phyloP scores from a whole-genome alignment of 1,140 invertebrate genomes.

The Delia radicum region DNA sequence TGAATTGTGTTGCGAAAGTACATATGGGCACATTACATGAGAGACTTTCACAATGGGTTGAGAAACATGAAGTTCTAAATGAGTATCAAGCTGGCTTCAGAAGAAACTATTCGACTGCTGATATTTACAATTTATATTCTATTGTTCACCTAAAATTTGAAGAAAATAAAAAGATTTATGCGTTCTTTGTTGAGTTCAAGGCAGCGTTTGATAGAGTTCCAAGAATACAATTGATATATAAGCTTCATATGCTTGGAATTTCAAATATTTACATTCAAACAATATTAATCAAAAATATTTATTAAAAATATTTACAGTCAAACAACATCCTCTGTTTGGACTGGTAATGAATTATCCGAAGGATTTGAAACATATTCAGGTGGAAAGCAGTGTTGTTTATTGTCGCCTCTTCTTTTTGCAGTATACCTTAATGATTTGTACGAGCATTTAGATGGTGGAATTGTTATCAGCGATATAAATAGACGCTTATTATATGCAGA shows the following conservation, averaged over 20 bases:
- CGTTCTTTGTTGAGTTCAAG: no score
- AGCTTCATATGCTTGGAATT: background rate
- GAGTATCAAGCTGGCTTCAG: background rate
- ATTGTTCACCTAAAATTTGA: background rate
- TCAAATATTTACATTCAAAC: no score
- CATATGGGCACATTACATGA: background rate
- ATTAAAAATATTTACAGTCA: no score
- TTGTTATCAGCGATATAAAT: background rate
- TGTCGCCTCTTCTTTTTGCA: background rate
- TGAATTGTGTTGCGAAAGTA: background rate
- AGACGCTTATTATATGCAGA: background rate
- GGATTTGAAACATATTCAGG: background rate
- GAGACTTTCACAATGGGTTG: background rate
- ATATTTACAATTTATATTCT: background rate
- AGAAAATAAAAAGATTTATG: no score
- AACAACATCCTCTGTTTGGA: background rate
- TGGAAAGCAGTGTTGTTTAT: background rate
- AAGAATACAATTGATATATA: background rate
- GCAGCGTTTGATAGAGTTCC: no score
- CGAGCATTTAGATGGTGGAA: background rate
- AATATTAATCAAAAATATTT: no score
- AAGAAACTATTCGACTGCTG: no score
- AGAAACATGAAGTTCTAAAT: no score
- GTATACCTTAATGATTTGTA: background rate
- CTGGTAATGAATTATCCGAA: background rate